Evolutionary conservation across 2,113 vertebrate species (phyloP).

Genomic region (Chaetura pelagica): DNA sequence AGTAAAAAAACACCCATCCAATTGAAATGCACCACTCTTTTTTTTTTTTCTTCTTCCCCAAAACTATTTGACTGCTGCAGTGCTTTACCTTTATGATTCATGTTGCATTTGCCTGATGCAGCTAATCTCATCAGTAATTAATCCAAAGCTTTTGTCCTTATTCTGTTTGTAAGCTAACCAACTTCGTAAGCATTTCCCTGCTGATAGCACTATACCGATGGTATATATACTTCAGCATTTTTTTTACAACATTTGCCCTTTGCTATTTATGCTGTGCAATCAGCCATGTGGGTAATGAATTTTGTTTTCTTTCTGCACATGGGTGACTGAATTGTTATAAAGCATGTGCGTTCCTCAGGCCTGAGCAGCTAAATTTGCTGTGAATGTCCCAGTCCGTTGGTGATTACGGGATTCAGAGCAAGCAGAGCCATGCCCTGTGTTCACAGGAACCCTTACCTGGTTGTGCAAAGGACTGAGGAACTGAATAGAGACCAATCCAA

Average conservation of each 20-base stretch:
- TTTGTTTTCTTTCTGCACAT: neutral
- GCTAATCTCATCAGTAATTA: neutral
- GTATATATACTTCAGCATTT: neutral
- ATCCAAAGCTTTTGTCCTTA: neutral
- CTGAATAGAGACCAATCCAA: neutral
- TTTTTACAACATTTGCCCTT: neutral
- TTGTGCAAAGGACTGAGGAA: neutral
- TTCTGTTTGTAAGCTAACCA: neutral
- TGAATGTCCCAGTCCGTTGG: neutral
- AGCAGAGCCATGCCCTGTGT: neutral
- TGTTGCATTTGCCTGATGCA: neutral
- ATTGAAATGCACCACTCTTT: neutral
- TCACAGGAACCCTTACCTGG: neutral
- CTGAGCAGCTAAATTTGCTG: neutral
- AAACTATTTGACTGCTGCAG: neutral
- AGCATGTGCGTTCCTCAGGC: neutral
- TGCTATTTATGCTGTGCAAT: neutral
- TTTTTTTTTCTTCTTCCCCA: fast-evolving
- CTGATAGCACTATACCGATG: neutral
- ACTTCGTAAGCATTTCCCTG: neutral
- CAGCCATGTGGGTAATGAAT: neutral
- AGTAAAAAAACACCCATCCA: neutral
- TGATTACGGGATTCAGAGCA: neutral
- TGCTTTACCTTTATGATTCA: neutral
- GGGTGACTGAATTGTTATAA: neutral